These are phyloP conservation scores for Dicranocentrus wangi DNA, from an alignment of 2,888 invertebrate genomes.

Conservation along the genomic window DNA sequence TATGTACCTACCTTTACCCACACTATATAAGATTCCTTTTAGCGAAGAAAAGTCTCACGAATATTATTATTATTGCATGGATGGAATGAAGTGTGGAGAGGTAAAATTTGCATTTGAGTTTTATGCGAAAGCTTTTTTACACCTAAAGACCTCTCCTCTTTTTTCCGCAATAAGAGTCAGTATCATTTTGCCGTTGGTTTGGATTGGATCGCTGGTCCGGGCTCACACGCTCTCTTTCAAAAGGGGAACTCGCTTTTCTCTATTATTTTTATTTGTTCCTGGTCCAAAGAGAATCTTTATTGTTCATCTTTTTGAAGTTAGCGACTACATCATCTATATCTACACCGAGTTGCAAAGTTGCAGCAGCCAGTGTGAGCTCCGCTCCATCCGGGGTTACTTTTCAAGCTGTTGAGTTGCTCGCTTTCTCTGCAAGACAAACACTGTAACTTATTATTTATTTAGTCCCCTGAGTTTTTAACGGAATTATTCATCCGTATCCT, in stretches of 20 bases:
- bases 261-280: slow-evolving; percentile 1
- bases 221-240: too few species aligned
- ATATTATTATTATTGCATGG: slow-evolving; percentile 52
- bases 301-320: slow-evolving; percentile 36
- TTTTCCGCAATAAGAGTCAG: slow-evolving; percentile 57
- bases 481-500: slow-evolving; percentile 55
- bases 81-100: slow-evolving; percentile 62
- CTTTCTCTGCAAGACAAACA: slow-evolving; percentile 21
- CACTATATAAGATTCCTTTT: not conserved
- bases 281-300: slow-evolving; percentile 8
- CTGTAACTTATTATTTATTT: slow-evolving; percentile 54
- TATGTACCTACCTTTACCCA: slow-evolving; percentile 11
- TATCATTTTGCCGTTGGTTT: slow-evolving; percentile 61
- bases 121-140: slow-evolving; percentile 61
- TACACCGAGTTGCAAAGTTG: too few species aligned
- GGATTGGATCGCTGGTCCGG: slow-evolving; percentile 41
- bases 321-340: too few species aligned
- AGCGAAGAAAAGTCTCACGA: not conserved
- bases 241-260: slow-evolving; percentile 1
- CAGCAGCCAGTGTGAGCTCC: not conserved
- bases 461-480: slow-evolving; percentile 45
- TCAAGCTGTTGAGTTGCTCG: slow-evolving; percentile 1
- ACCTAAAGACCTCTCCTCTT: slow-evolving; percentile 58
- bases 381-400: not conserved
- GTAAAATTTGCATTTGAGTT: slow-evolving; percentile 62